A percentile compares a stretch with the other conserved stretches of the same genome.
These are phyloP conservation scores for Pandemis cinnamomeana DNA, from an alignment of 2,888 invertebrate species.

Conservation along the genomic window DNA sequence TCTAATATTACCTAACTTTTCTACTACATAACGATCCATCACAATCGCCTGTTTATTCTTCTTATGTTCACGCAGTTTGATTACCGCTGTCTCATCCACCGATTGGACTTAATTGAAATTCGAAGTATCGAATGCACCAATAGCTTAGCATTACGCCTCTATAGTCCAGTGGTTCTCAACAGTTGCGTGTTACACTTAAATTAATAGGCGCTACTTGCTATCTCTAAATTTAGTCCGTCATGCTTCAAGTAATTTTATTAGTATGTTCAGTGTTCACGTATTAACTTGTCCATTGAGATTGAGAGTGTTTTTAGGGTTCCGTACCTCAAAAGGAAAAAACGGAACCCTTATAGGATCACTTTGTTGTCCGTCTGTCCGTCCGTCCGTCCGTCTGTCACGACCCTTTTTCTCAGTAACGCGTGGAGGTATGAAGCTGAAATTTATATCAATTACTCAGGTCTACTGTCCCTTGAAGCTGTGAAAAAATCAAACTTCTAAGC, in stretches of 20 bases:
- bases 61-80: conserved; percentile 3
- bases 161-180: conserved; percentile 30
- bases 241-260: conserved; percentile 4
- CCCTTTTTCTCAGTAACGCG: no score
- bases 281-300: conserved; percentile 28
- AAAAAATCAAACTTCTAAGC: no score
- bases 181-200: conserved; percentile 21
- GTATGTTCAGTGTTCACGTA: background rate
- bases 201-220: conserved; percentile 24
- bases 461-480: no score
- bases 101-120: background rate
- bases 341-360: no score
- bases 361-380: no score
- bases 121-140: conserved; percentile 5
- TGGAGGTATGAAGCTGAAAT: no score
- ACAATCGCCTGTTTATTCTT: background rate
- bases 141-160: conserved; percentile 5
- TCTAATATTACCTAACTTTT: background rate
- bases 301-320: no score
- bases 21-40: background rate
- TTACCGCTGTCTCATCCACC: background rate
- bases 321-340: no score
- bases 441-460: no score
- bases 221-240: conserved; percentile 10
- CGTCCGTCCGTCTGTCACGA: no score